Conservation (phyloP, 2,113 vertebrate species). For the Dipodomys ordii region DNA sequence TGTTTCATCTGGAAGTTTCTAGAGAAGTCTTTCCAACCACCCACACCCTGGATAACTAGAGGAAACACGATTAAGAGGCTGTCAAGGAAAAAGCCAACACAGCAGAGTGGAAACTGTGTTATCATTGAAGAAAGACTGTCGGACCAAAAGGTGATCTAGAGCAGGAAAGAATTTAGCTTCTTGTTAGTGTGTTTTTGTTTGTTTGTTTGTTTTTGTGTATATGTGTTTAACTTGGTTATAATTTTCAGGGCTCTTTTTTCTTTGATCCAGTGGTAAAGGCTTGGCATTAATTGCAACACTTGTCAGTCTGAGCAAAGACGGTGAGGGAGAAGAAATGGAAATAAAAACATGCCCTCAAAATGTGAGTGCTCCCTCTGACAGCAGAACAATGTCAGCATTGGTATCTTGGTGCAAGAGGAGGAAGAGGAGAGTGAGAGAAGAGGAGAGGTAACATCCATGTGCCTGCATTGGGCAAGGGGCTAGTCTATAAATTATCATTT, state of each 20-base stretch:
- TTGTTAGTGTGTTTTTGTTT: not conserved
- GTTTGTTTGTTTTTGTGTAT: too few relatives aligned
- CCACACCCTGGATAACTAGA: not conserved
- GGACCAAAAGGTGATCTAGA: conserved; percentile 14
- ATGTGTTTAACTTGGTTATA: not conserved
- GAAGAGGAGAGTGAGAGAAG: not conserved
- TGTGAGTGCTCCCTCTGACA: not conserved
- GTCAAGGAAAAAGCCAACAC: conserved; percentile 40
- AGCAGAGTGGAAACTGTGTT: not conserved
- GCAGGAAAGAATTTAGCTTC: conserved; percentile 10
- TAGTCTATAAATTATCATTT: not conserved
- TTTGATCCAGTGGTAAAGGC: not conserved
- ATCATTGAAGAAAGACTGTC: conserved; percentile 8
- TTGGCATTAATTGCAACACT: conserved; percentile 31
- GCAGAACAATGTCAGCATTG: conserved; percentile 34
- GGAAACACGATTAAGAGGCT: conserved; percentile 31
- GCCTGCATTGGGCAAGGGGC: not conserved
- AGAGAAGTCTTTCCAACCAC: conserved; percentile 29
- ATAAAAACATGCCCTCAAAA: conserved; percentile 19
- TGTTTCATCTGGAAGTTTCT: conserved; percentile 29
- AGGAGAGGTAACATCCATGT: not conserved
- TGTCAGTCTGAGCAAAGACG: conserved; percentile 9
- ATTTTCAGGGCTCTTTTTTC: not conserved
- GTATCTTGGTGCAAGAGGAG: not conserved
- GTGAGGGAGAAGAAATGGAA: not conserved